Evolutionary conservation across 1,140 invertebrate genomes (phyloP), one percentile per base, ranked within the genome.

Genomic region (Episyrphus balteatus): DNA sequence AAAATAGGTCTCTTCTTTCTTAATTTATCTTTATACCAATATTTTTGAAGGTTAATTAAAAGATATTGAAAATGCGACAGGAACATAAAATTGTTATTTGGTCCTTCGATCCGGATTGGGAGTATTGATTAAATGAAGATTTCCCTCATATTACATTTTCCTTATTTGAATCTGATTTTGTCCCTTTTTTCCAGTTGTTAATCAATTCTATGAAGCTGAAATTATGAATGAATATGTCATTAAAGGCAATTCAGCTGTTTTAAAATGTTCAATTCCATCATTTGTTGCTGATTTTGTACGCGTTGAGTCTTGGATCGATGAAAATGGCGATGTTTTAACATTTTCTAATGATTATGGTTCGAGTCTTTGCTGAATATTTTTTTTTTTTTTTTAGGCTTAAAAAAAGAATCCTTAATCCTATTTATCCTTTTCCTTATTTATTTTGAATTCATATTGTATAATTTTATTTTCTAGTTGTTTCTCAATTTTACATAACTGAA

Each of bases 401-500:
- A 15, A 5, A 41, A 17, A 41, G 12, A 5, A 21, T 19, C 12
- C n/a, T 5, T 5, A 41, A 2, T 41, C 17, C n/a, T 41, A 17
- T 41, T 5, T 9, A 19, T 21, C 26, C 39, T 33, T 41, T 26
- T 19, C 13, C 8, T 19, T 39, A 26, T 17, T 41, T 36, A 53
- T 50, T 40, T 50, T 31, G 41, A 53, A 51, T 26, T 42, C 32
- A 47, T 6, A 17, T 59, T 57, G 44, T 26, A 13, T 21, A 26
- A 33, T 42, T 47, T 61, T 53, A 36, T 48, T 38, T 68, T 61
- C 57, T 75, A 90, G 87, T 88, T 71, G 86, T 89, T 57, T 81
- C 83, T 56, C 86, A 89, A 75, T 81, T 79, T 70, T 93, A 89
- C 74, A 82, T 88, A 67, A 88, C 88, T 53, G 85, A 90, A 72